A percentile compares a stretch with the other conserved stretches of the same genome.
Evolutionary conservation across 2,797 vertebrate genomes (phyloP).

Genomic region (Eupleurogrammus muticus): DNA sequence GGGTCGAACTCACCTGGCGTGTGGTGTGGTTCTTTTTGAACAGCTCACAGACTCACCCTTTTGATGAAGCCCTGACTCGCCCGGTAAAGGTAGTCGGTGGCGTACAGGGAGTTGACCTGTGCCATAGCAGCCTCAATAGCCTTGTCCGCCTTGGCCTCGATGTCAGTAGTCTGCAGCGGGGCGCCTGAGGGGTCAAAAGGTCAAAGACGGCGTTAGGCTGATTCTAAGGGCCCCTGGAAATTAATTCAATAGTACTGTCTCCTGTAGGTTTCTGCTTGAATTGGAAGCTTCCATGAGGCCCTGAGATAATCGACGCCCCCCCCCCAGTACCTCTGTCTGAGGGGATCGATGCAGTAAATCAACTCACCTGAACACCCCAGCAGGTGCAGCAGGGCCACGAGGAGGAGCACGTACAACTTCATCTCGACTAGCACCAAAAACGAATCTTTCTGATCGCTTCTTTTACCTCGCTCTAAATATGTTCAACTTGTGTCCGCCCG

Average conservation of each 20-base stretch:
- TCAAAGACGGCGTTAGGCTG: neutral
- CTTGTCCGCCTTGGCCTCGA: constrained; percentile 48
- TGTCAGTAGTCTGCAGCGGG: constrained; percentile 44
- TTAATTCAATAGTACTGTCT: too few relatives aligned
- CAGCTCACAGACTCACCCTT: constrained; percentile 61
- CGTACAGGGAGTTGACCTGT: constrained; percentile 61
- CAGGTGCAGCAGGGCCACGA: constrained; percentile 64
- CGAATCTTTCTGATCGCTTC: neutral
- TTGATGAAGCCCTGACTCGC: constrained; percentile 53
- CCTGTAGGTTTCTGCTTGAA: too few relatives aligned
- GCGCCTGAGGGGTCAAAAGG: constrained; percentile 50
- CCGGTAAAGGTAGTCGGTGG: constrained; percentile 56
- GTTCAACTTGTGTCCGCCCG: neutral
- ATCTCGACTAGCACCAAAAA: constrained; percentile 49
- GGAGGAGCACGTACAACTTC: constrained; percentile 54
- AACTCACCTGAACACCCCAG: constrained; percentile 72
- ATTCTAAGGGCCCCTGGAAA: too few relatives aligned
- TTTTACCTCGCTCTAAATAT: constrained; percentile 31
- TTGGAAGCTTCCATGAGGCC: too few relatives aligned
- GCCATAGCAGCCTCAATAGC: constrained; percentile 62
- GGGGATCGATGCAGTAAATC: neutral
- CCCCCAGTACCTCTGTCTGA: neutral
- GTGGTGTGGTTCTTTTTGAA: too few relatives aligned
- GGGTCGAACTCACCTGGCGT: neutral
- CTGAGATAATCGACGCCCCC: too few relatives aligned